phyloP scores from a whole-genome alignment of 2,113 vertebrate species.

The Philantomba maxwellii region DNA sequence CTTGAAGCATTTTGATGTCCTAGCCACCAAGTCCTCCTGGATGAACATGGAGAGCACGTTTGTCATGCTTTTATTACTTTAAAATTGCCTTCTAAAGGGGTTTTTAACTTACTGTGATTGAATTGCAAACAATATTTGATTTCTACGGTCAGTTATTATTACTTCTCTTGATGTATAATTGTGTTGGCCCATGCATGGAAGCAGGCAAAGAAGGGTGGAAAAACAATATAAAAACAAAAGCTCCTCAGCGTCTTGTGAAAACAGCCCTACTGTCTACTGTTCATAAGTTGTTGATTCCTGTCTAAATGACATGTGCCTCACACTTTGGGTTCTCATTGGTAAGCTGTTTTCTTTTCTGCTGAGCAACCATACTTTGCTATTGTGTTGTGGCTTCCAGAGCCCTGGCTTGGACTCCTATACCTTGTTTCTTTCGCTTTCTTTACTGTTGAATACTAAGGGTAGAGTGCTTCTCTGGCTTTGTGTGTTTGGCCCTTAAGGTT shows the following conservation, averaged over 20 bases:
- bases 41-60: neutral
- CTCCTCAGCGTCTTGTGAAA: neutral
- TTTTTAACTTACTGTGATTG: neutral
- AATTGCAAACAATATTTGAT: neutral
- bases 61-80: neutral
- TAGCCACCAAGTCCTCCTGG: neutral
- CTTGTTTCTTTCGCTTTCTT: neutral
- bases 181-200: neutral
- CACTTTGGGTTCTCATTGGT: neutral
- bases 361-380: neutral
- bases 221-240: neutral
- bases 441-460: neutral
- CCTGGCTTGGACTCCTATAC: neutral
- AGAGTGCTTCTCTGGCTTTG: neutral
- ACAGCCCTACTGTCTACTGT: neutral
- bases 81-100: neutral
- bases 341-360: neutral
- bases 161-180: neutral
- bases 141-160: conserved; percentile 1
- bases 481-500: conserved; percentile 14
- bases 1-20: neutral
- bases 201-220: neutral
- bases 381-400: neutral
- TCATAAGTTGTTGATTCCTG: neutral
- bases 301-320: neutral